Evolutionary conservation across 2,113 vertebrate species (phyloP).

Genomic region (Pelodiscus sinensis): DNA sequence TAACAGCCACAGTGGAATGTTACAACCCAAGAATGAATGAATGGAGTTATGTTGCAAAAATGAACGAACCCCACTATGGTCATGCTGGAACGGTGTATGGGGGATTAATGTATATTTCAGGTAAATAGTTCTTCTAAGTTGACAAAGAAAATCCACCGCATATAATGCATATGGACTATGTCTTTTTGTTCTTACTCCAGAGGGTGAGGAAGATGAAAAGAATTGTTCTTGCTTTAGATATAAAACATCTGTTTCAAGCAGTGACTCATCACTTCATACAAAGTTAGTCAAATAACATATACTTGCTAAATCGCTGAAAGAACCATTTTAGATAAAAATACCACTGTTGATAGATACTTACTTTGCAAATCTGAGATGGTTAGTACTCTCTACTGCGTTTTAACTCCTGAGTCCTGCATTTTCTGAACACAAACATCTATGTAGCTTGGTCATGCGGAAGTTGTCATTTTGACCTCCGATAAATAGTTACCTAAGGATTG

Average conservation of each 20-base stretch:
- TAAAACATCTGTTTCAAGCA: not conserved
- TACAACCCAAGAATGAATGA: constrained; percentile 98
- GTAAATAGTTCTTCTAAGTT: constrained; percentile 65
- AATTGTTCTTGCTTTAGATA: not conserved
- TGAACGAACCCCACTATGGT: constrained; percentile 98
- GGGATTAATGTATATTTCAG: constrained; percentile 98
- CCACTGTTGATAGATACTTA: not conserved
- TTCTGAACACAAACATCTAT: not conserved
- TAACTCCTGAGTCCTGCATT: not conserved
- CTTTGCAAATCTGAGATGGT: not conserved
- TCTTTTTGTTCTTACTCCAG: not conserved
- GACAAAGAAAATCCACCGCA: not conserved
- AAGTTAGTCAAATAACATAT: not conserved
- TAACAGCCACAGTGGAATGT: constrained; percentile 94
- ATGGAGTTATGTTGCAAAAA: constrained; percentile 98
- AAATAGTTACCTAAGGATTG: not conserved
- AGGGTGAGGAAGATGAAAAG: not conserved
- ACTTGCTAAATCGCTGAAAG: not conserved
- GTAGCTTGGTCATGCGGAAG: not conserved
- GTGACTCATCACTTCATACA: not conserved
- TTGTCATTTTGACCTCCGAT: not conserved
- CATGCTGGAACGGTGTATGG: constrained; percentile 97
- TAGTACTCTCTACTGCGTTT: not conserved
- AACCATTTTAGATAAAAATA: not conserved
- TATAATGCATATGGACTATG: not conserved